Percentiles rank a stretch among this genome's conserved stretches.
These are phyloP conservation scores for Caenorhabditis uteleia DNA, from an alignment of 2,888 invertebrate genomes.

Conservation along the genomic window DNA sequence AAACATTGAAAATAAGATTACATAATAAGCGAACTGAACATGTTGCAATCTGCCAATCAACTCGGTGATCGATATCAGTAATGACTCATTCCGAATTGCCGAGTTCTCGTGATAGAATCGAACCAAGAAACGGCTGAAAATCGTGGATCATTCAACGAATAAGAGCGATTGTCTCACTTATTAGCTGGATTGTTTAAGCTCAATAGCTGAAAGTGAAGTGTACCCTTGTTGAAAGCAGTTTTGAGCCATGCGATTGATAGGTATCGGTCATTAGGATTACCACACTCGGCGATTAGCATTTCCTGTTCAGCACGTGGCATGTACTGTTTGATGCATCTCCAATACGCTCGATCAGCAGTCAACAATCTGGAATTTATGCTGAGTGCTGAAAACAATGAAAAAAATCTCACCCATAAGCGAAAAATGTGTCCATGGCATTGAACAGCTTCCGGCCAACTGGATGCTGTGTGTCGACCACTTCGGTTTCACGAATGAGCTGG, in stretches of 20 bases:
- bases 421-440: slow-evolving; percentile 53
- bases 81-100: slow-evolving; percentile 46
- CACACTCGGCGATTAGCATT: slow-evolving; percentile 52
- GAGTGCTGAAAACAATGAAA: neutral
- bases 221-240: slow-evolving; percentile 58
- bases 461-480: slow-evolving; percentile 43
- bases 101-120: slow-evolving; percentile 54
- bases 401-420: slow-evolving; percentile 52
- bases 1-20: slow-evolving; percentile 9
- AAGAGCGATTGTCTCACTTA: slow-evolving; percentile 15
- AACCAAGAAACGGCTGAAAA: slow-evolving; percentile 30
- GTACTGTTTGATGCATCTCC: slow-evolving; percentile 57
- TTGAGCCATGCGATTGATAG: slow-evolving; percentile 64
- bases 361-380: slow-evolving; percentile 43
- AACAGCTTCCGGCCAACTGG: slow-evolving; percentile 41
- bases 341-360: slow-evolving; percentile 52
- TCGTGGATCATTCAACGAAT: neutral
- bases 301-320: slow-evolving; percentile 52
- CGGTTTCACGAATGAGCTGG: slow-evolving; percentile 35
- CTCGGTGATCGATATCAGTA: slow-evolving; percentile 41
- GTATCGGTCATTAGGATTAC: slow-evolving; percentile 45
- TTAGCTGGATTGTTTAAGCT: slow-evolving; percentile 36
- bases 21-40: slow-evolving; percentile 52
- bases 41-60: slow-evolving; percentile 33
- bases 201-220: slow-evolving; percentile 59